These are phyloP conservation scores for Leucosticte australis DNA, from an alignment of 2,113 vertebrate genomes.

Conservation along the genomic window DNA sequence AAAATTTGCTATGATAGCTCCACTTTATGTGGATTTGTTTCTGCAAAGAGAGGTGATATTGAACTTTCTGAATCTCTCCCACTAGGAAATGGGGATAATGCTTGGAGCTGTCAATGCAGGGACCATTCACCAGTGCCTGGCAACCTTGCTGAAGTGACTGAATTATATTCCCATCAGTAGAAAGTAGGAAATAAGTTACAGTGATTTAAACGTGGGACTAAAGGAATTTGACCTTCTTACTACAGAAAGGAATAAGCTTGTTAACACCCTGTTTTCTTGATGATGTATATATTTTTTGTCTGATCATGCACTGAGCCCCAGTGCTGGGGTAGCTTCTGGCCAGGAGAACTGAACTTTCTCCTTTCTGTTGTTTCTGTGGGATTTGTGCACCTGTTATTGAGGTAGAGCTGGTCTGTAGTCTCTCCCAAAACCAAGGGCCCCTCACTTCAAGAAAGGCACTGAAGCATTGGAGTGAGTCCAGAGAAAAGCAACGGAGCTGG, in stretches of 20 bases:
- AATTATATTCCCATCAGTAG: background rate
- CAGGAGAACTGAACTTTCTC: background rate
- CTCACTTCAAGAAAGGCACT: background rate
- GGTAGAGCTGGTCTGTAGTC: background rate
- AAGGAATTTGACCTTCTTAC: background rate
- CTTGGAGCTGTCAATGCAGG: constrained; percentile 2
- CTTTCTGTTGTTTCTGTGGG: background rate
- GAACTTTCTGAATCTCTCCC: constrained; percentile 4
- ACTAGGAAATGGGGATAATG: background rate
- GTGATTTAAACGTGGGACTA: background rate
- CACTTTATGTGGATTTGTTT: constrained; percentile 17
- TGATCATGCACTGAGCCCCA: background rate
- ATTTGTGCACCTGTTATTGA: background rate
- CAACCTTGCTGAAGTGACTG: constrained; percentile 8
- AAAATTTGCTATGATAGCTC: background rate
- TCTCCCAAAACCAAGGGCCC: background rate
- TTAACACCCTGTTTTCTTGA: background rate
- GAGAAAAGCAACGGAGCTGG: background rate
- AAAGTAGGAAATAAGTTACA: background rate
- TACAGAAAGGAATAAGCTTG: background rate
- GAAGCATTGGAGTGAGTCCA: background rate
- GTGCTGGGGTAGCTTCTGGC: background rate
- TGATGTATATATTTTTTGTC: background rate
- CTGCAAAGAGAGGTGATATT: background rate
- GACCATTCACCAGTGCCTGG: background rate